These are phyloP conservation scores for Melanotaenia parkinsoni DNA, from an alignment of 2,797 vertebrate species.

Conservation along the genomic window DNA sequence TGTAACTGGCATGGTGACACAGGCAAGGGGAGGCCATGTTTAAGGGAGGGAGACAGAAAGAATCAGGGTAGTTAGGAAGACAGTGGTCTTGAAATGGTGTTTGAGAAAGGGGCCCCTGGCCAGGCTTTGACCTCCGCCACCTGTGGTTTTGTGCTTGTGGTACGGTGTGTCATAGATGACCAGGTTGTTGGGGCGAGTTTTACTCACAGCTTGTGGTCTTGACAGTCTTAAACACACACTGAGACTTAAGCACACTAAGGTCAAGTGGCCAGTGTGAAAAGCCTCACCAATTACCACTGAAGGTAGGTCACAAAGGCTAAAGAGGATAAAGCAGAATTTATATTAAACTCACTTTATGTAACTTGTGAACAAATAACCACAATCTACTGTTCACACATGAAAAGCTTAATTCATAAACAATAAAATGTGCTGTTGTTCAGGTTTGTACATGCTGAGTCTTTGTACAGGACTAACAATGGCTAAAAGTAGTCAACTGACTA, in stretches of 20 bases:
- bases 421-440: background rate
- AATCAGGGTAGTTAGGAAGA: conserved; percentile 31
- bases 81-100: conserved; percentile 56
- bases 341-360: background rate
- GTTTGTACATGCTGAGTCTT: background rate
- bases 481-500: background rate
- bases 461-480: background rate
- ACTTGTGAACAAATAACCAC: background rate
- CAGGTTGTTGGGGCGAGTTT: conserved; percentile 33
- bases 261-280: conserved; percentile 43
- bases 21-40: conserved; percentile 1
- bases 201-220: conserved; percentile 49
- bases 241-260: conserved; percentile 33
- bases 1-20: conserved; percentile 53
- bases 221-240: conserved; percentile 49
- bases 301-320: conserved; percentile 30
- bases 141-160: conserved; percentile 48
- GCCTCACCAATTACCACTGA: conserved; percentile 40
- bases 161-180: conserved; percentile 46
- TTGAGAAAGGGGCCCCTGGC: conserved; percentile 40
- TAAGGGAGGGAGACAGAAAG: conserved; percentile 16
- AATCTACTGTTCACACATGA: background rate
- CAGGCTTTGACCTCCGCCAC: conserved; percentile 53
- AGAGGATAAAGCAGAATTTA: conserved; percentile 8
- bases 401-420: background rate